phyloP scores from a whole-genome alignment of 92 coral and sea anemone species.

The Palythoa caribaeorum region DNA sequence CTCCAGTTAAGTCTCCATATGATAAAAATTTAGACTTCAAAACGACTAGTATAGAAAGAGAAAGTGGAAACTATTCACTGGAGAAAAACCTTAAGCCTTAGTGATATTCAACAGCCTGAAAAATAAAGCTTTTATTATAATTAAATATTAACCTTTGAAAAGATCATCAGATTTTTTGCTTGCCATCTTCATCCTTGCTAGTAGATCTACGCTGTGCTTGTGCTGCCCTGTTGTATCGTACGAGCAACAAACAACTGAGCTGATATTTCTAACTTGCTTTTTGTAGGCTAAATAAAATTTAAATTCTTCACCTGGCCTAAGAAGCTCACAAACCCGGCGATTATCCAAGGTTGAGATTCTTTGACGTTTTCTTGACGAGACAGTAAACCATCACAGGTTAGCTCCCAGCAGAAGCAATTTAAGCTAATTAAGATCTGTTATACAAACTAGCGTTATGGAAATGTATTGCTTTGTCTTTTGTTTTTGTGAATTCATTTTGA shows the following conservation, averaged over 20 bases:
- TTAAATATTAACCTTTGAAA: constrained; percentile 70
- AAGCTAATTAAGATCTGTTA: too few species aligned
- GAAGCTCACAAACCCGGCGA: too few species aligned
- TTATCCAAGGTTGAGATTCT: not conserved
- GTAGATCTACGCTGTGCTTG: constrained; percentile 40
- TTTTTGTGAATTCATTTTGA: too few species aligned
- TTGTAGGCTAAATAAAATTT: too few species aligned
- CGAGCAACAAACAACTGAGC: constrained; percentile 57
- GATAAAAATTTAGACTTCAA: not conserved
- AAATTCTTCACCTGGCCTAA: too few species aligned
- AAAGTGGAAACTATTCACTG: not conserved
- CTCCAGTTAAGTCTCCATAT: not conserved
- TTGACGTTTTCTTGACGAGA: not conserved
- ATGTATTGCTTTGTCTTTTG: too few species aligned
- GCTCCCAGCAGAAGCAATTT: too few species aligned
- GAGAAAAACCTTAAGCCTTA: not conserved
- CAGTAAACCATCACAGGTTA: too few species aligned
- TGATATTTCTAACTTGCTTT: constrained; percentile 9
- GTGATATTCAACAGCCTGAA: not conserved
- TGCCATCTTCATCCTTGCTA: constrained; percentile 69
- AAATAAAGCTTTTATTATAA: constrained; percentile 7
- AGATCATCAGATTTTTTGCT: constrained; percentile 90
- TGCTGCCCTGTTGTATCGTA: constrained; percentile 61
- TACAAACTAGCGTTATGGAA: too few species aligned
- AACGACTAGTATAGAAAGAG: not conserved